These are phyloP conservation scores for Pseudonaja textilis DNA, from an alignment of 2,113 vertebrate genomes.

Conservation along the genomic window DNA sequence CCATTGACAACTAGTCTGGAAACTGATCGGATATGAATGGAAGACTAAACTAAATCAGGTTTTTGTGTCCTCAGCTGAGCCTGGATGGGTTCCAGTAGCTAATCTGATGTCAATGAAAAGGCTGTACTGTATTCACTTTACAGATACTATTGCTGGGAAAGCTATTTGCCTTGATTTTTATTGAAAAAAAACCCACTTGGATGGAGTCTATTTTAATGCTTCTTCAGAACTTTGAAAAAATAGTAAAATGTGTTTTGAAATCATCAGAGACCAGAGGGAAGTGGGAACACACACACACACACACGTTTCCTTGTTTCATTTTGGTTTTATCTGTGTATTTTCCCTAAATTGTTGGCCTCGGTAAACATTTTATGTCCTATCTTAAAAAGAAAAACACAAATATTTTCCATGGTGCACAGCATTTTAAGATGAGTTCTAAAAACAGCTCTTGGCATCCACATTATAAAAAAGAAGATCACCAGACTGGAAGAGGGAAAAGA, in stretches of 20 bases:
- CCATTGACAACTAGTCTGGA: slow-evolving; percentile 59
- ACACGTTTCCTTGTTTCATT: neutral
- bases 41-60: slow-evolving; percentile 60
- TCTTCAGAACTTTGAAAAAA: slow-evolving; percentile 11
- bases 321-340: slow-evolving; percentile 21
- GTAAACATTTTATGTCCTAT: neutral
- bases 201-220: slow-evolving; percentile 4
- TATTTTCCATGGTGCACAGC: slow-evolving; percentile 50
- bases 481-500: neutral
- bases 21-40: slow-evolving; percentile 61
- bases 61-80: slow-evolving; percentile 54
- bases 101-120: slow-evolving; percentile 54
- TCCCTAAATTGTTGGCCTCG: slow-evolving; percentile 30
- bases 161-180: slow-evolving; percentile 36
- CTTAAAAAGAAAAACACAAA: neutral
- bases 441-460: slow-evolving; percentile 13
- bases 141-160: slow-evolving; percentile 35
- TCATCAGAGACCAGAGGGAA: slow-evolving; percentile 19
- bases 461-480: neutral
- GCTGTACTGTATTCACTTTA: slow-evolving; percentile 27
- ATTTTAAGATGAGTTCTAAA: slow-evolving; percentile 40
- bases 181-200: slow-evolving; percentile 16
- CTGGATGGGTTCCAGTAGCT: slow-evolving; percentile 57
- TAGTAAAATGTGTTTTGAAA: neutral
- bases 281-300: neutral